Evolutionary conservation across 2,113 vertebrate genomes (phyloP).

Genomic region (Castor canadensis): DNA sequence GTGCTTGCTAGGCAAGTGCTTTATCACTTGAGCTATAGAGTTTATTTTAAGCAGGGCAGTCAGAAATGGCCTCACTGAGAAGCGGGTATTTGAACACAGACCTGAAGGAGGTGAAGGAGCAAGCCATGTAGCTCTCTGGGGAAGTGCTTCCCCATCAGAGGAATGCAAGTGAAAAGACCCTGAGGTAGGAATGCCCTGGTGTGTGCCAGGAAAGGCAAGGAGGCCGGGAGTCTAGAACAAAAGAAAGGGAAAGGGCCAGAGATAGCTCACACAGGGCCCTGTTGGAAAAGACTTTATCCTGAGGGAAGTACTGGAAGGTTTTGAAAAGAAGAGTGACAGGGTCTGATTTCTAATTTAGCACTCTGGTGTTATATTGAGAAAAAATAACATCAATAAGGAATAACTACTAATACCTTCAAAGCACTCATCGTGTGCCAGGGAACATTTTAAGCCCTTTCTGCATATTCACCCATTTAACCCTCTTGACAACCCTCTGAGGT

Average conservation of each 20-base stretch:
- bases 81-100: background rate
- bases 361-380: background rate
- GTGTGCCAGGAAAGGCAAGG: background rate
- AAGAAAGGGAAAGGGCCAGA: rapidly evolving
- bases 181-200: background rate
- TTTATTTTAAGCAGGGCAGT: no score
- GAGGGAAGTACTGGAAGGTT: background rate
- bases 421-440: background rate
- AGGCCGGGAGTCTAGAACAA: background rate
- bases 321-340: background rate
- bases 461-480: background rate
- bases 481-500: background rate
- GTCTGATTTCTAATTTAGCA: background rate
- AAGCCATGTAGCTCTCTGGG: background rate
- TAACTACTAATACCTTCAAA: background rate
- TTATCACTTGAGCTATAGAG: no score
- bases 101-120: background rate
- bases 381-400: background rate
- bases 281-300: background rate
- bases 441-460: background rate
- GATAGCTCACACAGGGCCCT: rapidly evolving
- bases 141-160: background rate
- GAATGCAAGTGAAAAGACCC: background rate
- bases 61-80: background rate
- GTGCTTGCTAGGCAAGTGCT: no score